Base-by-base conservation (phyloP, 2,797 vertebrate genomes). In the Myripristis murdjan region DNA sequence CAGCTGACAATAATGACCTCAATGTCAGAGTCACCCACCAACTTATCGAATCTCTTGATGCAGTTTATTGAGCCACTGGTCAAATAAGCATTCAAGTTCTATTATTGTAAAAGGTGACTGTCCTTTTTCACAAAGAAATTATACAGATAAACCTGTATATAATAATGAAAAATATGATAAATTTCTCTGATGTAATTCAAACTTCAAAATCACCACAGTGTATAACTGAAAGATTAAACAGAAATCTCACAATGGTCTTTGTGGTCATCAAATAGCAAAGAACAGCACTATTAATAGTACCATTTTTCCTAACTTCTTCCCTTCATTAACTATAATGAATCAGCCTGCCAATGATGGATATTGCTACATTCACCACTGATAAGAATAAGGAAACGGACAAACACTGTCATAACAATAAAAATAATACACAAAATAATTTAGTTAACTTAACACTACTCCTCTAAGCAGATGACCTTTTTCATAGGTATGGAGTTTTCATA, bases 371-470 rank as follows among this genome's bases (percentile, higher is more conserved):
- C 65, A 89, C 69, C 81, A 89, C 44, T 72, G 77, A 87, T 63
- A 71, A 55, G 67, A 83, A 72, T 73, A 83, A 82, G 48, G 49
- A 80, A 86, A 85, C 76, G 77, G 35, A 54, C 35, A 77, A 84
- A 73, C 58, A 79, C 44, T 26, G 56, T 62, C 83, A 89, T 81
- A 78, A 89, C 64, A 57, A 76, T 60, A 87, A 90, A 67, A 81
- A 88, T 70, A 85, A 89, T 76, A 92, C 69, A 76, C 76, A 87
- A 64, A 94, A 94, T 95, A 94, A 95, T 83, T 95, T 94, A 95
- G 84, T 93, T 94, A 93, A 95, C 88, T 93, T 93, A 94, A 93
- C 87, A 91, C 54, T 84, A 87, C 79, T 83, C 79, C 62, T 86
- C 79, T 81, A 71, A 77, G 64, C 79, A 68, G 75, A 85, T 89